Conservation (phyloP, 1,140 invertebrate genomes). For the Brachionus asplanchnoidis region DNA sequence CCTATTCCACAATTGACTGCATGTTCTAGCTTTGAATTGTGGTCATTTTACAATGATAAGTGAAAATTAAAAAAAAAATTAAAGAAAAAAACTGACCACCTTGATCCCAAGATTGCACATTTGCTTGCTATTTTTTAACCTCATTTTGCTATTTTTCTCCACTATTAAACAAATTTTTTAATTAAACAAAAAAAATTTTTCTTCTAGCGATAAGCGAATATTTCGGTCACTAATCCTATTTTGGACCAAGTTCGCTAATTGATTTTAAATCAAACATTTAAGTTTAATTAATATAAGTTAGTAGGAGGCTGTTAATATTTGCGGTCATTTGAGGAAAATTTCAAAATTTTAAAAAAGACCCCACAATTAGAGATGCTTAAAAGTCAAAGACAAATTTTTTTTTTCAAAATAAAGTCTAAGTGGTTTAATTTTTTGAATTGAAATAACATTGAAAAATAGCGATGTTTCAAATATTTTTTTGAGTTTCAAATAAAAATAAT, state of each 20-base stretch:
- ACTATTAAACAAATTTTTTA: not conserved
- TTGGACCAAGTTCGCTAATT: not conserved
- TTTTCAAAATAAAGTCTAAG: no score
- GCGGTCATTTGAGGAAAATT: not conserved
- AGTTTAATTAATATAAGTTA: not conserved
- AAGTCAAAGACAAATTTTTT: no score
- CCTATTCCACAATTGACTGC: not conserved
- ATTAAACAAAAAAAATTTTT: not conserved
- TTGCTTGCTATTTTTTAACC: not conserved
- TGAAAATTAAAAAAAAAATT: not conserved
- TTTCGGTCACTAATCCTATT: not conserved
- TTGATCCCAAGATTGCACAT: not conserved
- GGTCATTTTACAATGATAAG: not conserved
- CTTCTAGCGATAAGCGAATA: not conserved
- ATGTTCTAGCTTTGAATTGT: not conserved
- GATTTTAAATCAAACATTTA: not conserved
- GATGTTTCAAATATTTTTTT: no score
- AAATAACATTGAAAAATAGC: no score
- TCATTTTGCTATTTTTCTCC: not conserved
- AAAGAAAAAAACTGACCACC: not conserved
- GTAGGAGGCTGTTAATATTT: not conserved
- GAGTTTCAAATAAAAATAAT: no score
- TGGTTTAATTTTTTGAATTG: no score
- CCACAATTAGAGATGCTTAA: no score
- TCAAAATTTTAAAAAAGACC: not conserved